Evolutionary conservation across 2,888 invertebrate species (phyloP), one percentile per base, ranked within the genome.

Genomic region (Megalurothrips usitatus): DNA sequence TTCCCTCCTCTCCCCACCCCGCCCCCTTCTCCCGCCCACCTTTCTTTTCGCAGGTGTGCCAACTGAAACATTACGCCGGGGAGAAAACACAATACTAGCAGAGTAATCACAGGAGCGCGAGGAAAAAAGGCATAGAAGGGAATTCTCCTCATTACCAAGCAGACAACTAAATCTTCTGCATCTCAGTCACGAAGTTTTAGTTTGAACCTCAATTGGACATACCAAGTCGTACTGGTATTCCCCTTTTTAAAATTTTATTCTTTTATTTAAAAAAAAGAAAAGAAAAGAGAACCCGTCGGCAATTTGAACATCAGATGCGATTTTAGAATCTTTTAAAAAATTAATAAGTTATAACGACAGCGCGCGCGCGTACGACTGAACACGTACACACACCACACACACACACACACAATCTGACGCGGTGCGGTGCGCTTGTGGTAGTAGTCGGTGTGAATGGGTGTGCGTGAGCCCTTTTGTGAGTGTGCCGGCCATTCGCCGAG

Each of bases 401-500:
- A 52, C 12, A 52, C 52, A 52, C 2, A 19, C 12, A 52, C 52
- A 52, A 17, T 17, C 14, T 19, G 14, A 12, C 10, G 68, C 68
- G 68, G 68, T 52, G 68, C 68, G 68, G 68, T 11, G 68, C 68
- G 23, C n/a, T 11, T 11, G 23, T 11, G 68, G n/a, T 63, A 23
- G 63, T 1, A n/a, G 63, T 68, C 23, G n/a, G 68, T 75, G 68
- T n/a, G 23, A 11, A 11, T 68, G 23, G 6, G 26, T 75, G 68
- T 75, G 26, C 23, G 68, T 26, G 68, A 26, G 68, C 26, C 23
- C 26, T 12, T 75, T 23, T 23, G 68, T 75, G 68, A 9, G 68
- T 75, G 26, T 26, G 68, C 68, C 26, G 26, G 68, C 68, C 68
- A 75, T 75, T 75, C 68, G 68, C 68, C 68, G 68, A 75, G 68